phyloP scores from a whole-genome alignment of 2,113 vertebrate species.

The Prionailurus bengalensis region DNA sequence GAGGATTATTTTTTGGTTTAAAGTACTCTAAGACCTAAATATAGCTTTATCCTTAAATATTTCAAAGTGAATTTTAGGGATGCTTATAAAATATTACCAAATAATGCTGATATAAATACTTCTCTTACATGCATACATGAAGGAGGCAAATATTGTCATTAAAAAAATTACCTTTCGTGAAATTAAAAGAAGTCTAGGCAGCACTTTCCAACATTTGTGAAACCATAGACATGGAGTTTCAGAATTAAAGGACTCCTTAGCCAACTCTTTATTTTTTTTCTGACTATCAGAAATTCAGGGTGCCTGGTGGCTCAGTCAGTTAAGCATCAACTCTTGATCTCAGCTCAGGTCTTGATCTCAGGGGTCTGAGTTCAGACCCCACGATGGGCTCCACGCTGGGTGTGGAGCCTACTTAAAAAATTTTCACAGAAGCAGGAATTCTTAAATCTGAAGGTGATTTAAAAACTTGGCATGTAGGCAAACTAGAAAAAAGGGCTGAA shows the following conservation, averaged over 20 bases:
- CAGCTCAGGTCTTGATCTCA: no score
- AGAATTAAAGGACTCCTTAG: neutral
- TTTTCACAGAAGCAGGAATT: neutral
- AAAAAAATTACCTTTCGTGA: neutral
- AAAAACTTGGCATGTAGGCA: neutral
- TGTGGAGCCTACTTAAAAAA: no score
- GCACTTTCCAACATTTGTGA: neutral
- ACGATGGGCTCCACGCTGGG: no score
- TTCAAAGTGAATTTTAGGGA: conserved; percentile 46
- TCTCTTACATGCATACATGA: neutral
- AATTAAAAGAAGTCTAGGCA: neutral
- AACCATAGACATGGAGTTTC: neutral
- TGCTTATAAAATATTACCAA: conserved; percentile 16
- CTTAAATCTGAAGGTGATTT: neutral
- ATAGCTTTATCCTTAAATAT: neutral
- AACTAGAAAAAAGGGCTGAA: neutral
- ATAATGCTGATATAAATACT: neutral
- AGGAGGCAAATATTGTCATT: neutral
- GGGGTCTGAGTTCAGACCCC: no score
- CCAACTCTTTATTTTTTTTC: neutral
- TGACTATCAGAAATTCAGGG: neutral
- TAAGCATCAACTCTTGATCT: no score
- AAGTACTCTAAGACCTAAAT: neutral
- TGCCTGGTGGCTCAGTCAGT: no score
- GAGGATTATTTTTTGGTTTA: conserved; percentile 5